A percentile compares a stretch with the other conserved stretches of the same genome.
Conservation (phyloP, 2,797 vertebrate genomes). For the Helicolenus hilgendorfi region DNA sequence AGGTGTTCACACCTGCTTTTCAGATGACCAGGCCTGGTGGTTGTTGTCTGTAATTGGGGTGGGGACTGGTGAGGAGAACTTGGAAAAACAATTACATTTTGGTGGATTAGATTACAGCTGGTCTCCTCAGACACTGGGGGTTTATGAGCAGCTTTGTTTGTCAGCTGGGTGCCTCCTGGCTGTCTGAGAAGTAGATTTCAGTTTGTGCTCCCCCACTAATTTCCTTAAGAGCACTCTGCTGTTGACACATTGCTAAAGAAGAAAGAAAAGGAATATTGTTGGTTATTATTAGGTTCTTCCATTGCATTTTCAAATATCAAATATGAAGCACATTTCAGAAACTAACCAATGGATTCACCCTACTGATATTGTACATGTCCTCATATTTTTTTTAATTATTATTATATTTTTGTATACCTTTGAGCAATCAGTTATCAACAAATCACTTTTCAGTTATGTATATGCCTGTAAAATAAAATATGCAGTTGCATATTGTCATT, state of each 20-base stretch:
- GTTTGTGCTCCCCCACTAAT: conserved; percentile 30
- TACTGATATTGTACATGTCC: neutral
- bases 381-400: neutral
- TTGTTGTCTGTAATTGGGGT: conserved; percentile 77
- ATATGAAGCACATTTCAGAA: neutral
- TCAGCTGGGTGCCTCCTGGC: conserved; percentile 67
- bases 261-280: neutral
- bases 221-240: conserved; percentile 15
- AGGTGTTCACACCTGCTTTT: conserved; percentile 89
- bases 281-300: neutral
- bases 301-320: neutral
- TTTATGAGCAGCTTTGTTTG: conserved; percentile 91
- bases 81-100: conserved; percentile 90
- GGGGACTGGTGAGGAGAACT: conserved; percentile 77
- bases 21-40: conserved; percentile 86
- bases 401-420: neutral
- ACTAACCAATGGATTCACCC: neutral
- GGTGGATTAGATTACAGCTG: conserved; percentile 94
- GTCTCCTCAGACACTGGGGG: conserved; percentile 89
- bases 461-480: neutral
- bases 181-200: conserved; percentile 50
- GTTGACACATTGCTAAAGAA: neutral
- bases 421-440: neutral
- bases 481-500: neutral
- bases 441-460: neutral